Evolutionary conservation across 2,113 vertebrate species (phyloP), one percentile per base, ranked within the genome.

Genomic region (Pongo abelii): DNA sequence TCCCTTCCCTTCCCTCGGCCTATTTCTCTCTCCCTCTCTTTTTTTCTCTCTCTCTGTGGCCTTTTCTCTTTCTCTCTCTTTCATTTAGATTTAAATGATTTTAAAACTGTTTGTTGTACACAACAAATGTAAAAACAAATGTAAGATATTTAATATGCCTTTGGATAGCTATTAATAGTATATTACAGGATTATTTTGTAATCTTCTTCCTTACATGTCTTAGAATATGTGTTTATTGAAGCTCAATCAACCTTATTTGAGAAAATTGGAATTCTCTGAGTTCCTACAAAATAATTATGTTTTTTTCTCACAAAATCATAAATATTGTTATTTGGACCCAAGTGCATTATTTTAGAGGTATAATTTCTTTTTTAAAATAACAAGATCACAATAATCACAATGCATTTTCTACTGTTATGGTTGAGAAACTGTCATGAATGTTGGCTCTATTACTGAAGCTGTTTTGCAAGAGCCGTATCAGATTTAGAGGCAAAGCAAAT

Each of bases 361-460:
- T 1, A n/a, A n/a, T 95, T 91, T 95, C 59, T 72, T 91, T 95
- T 46, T 38, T n/a, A 27, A 72, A 94, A 89, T 84, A 72, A 67
- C 9, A 95, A 75, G 85, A 61, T 57, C 13, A 83, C 35, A 88
- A 27, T 69, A 72, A 89, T 40, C 46, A 59, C 35, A 55, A 70
- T 52, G 11, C 55, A 35, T 22, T 74, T 84, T 79, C 69, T 80
- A 61, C 1, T 69, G 43, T 30, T 83, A 1, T 50, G 23, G 72
- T 67, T 93, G 67, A 79, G 77, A 86, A 96, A 83, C 55, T 46
- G 3, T 85, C 40, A 25, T 80, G 87, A n/a, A 72, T 7, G 55
- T 22, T 72, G 52, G 25, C 72, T 30, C 84, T 83, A 27, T 64
- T 78, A n/a, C 40, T n/a, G 48, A 69, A 57, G 20, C 5, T 32